Conservation (phyloP, 1,140 invertebrate species). For the Leucophenga varia region DNA sequence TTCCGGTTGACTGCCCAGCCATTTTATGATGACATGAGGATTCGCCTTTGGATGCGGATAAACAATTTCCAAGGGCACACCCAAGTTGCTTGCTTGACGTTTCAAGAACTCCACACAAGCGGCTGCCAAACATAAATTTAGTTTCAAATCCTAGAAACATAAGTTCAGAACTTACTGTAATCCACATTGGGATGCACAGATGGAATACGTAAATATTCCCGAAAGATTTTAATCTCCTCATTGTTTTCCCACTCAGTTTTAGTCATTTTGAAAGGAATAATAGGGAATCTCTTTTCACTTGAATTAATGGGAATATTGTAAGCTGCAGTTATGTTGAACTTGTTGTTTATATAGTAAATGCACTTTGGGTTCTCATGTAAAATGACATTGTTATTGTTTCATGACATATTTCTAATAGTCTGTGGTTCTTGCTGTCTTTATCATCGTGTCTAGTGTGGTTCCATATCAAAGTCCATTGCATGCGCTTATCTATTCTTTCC, state of each 20-base stretch:
- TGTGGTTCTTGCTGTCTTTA: too few relatives aligned
- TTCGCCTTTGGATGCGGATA: slow-evolving; percentile 57
- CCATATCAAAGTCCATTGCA: too few relatives aligned
- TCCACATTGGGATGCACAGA: slow-evolving; percentile 80
- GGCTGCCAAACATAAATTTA: slow-evolving; percentile 71
- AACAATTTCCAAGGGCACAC: slow-evolving; percentile 61
- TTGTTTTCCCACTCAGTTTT: slow-evolving; percentile 58
- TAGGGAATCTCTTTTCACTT: not conserved
- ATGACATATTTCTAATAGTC: too few relatives aligned
- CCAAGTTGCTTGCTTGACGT: slow-evolving; percentile 64
- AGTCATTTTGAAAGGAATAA: slow-evolving; percentile 29
- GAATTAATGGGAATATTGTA: not conserved
- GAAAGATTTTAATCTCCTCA: slow-evolving; percentile 74
- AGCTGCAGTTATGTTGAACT: too few relatives aligned
- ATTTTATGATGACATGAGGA: slow-evolving; percentile 75
- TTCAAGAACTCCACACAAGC: slow-evolving; percentile 65
- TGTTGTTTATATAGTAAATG: too few relatives aligned
- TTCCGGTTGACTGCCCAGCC: slow-evolving; percentile 67
- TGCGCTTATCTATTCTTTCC: too few relatives aligned
- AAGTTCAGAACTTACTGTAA: slow-evolving; percentile 66
- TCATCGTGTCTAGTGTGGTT: too few relatives aligned
- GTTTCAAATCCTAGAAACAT: slow-evolving; percentile 2
- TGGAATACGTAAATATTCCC: slow-evolving; percentile 78
- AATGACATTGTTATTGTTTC: too few relatives aligned
- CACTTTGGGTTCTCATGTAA: too few relatives aligned